Evolutionary conservation across 2,888 invertebrate species (phyloP).

Genomic region (Argyresthia goedartella): DNA sequence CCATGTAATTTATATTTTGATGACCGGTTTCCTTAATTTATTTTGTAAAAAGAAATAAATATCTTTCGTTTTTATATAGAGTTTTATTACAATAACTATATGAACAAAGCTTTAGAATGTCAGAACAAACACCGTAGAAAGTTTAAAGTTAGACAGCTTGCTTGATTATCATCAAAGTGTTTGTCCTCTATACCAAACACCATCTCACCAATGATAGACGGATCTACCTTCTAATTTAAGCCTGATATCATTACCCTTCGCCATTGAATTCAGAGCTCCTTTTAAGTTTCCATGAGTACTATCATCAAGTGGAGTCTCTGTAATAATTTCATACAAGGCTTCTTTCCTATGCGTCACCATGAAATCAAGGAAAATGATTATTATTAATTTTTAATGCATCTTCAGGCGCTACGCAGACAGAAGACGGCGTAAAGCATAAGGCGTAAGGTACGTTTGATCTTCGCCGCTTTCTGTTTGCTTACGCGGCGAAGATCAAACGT

Average conservation of each 20-base stretch:
- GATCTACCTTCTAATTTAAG: slow-evolving; percentile 44
- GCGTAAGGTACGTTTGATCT: too few relatives aligned
- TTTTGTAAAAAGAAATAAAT: neutral
- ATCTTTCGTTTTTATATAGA: neutral
- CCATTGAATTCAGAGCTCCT: slow-evolving; percentile 35
- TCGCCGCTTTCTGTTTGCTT: too few relatives aligned
- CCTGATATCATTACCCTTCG: slow-evolving; percentile 38
- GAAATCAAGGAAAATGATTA: slow-evolving; percentile 34
- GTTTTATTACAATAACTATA: neutral
- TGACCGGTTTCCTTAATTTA: neutral
- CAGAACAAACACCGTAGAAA: neutral
- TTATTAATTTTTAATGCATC: slow-evolving; percentile 35
- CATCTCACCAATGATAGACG: slow-evolving; percentile 45
- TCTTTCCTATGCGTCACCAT: slow-evolving; percentile 55
- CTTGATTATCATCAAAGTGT: slow-evolving; percentile 44
- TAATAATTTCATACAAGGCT: slow-evolving; percentile 50
- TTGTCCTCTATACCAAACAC: slow-evolving; percentile 52
- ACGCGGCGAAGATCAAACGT: too few relatives aligned
- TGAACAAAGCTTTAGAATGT: neutral
- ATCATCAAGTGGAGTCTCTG: slow-evolving; percentile 41
- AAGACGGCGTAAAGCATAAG: too few relatives aligned
- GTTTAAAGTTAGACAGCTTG: slow-evolving; percentile 21
- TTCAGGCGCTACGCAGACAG: too few relatives aligned
- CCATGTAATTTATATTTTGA: slow-evolving; percentile 25
- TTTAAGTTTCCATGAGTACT: slow-evolving; percentile 25